Conservation (phyloP, 2,888 invertebrate genomes). For the Monoplex corrugatus region DNA sequence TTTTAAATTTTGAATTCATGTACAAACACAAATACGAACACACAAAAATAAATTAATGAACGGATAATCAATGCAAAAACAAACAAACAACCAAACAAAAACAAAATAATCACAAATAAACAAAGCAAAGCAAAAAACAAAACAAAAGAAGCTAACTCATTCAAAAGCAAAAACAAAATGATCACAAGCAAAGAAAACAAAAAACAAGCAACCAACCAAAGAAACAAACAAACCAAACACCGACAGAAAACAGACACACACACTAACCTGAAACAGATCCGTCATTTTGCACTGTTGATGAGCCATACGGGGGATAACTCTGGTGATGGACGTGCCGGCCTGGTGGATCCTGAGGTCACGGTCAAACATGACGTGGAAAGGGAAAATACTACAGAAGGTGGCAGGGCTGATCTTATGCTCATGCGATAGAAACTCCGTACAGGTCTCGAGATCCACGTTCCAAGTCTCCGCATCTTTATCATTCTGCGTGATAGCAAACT, state of each 20-base stretch:
- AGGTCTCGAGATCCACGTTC: slow-evolving; percentile 51
- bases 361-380: slow-evolving; percentile 97
- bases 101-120: background rate
- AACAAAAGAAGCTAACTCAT: too few relatives aligned
- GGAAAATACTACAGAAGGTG: slow-evolving; percentile 88
- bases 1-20: too few relatives aligned
- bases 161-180: too few relatives aligned
- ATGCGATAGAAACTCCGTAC: slow-evolving; percentile 61
- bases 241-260: background rate
- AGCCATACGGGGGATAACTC: slow-evolving; percentile 83
- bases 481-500: slow-evolving; percentile 73
- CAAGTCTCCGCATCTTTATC: slow-evolving; percentile 49
- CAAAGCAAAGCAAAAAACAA: background rate
- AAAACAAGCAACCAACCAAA: background rate
- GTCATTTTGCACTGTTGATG: slow-evolving; percentile 61
- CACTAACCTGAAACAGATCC: slow-evolving; percentile 60
- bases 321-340: slow-evolving; percentile 92
- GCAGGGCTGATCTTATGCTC: slow-evolving; percentile 74
- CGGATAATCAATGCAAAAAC: background rate
- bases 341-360: slow-evolving; percentile 92
- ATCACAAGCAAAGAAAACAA: too few relatives aligned
- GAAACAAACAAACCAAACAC: background rate
- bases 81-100: background rate
- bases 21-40: background rate
- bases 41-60: background rate